These are phyloP conservation scores for Ditula angustiorana DNA, from an alignment of 2,888 invertebrate species.

Conservation along the genomic window DNA sequence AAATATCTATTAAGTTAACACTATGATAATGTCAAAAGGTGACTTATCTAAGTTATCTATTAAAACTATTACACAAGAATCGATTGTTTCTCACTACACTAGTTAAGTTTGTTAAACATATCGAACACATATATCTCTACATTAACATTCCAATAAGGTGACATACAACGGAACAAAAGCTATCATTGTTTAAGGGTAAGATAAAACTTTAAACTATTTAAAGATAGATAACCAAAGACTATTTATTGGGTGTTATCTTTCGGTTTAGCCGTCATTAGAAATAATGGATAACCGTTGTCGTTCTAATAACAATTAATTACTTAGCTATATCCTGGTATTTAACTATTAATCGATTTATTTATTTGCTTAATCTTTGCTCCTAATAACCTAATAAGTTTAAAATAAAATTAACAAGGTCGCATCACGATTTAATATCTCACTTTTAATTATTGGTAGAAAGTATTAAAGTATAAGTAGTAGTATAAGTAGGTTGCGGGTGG, in stretches of 20 bases:
- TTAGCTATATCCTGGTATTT: background rate
- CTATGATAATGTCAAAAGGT: background rate
- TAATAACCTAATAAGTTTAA: background rate
- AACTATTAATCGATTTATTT: background rate
- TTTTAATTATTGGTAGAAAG: too few relatives aligned
- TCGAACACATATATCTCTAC: slow-evolving; percentile 1
- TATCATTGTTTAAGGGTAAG: slow-evolving; percentile 29
- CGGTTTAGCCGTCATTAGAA: background rate
- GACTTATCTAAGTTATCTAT: too few relatives aligned
- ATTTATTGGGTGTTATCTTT: slow-evolving; percentile 16
- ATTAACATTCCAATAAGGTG: slow-evolving; percentile 31
- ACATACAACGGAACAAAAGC: slow-evolving; percentile 14
- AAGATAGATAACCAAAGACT: slow-evolving; percentile 23
- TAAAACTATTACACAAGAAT: slow-evolving; percentile 8
- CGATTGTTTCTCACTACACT: slow-evolving; percentile 16
- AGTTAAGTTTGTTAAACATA: slow-evolving; percentile 22
- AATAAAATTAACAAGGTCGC: too few relatives aligned
- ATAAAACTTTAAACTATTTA: slow-evolving; percentile 18
- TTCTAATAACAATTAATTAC: background rate
- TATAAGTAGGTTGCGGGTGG: too few relatives aligned
- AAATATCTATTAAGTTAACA: background rate
- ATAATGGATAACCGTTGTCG: background rate
- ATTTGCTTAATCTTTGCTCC: background rate
- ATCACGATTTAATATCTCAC: too few relatives aligned
- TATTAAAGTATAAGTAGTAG: too few relatives aligned